Evolutionary conservation across 2,797 vertebrate genomes (phyloP).

Genomic region (Melanotaenia maccullochi): DNA sequence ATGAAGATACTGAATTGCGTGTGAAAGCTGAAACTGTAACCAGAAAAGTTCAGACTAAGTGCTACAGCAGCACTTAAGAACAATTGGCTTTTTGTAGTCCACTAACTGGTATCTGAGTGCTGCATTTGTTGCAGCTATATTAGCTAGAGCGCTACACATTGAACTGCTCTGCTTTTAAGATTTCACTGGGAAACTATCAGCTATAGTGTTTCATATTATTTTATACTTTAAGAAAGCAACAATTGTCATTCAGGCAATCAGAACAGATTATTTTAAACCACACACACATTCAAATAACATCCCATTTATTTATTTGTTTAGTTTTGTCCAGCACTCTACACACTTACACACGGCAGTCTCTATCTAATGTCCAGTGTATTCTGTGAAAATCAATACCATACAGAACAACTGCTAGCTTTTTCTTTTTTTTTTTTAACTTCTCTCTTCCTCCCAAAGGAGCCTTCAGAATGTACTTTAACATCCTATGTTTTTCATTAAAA

Average conservation of each 20-base stretch:
- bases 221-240: neutral
- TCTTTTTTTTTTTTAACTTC: neutral
- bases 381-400: constrained; percentile 61
- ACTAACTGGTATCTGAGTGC: neutral
- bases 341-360: constrained; percentile 39
- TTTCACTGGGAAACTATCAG: neutral
- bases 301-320: constrained; percentile 11
- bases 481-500: constrained; percentile 60
- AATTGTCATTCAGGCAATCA: neutral
- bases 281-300: neutral
- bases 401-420: constrained; percentile 28
- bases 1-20: neutral
- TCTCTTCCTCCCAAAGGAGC: constrained; percentile 33
- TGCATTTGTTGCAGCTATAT: neutral
- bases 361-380: constrained; percentile 39
- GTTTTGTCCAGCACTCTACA: constrained; percentile 12
- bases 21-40: neutral
- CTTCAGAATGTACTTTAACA: constrained; percentile 43
- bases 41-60: neutral
- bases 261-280: constrained; percentile 11
- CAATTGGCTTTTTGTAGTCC: neutral
- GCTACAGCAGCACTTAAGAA: neutral
- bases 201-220: neutral
- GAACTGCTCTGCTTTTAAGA: neutral
- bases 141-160: neutral